Conservation (phyloP, 2,797 vertebrate species). For the Squalus acanthias region DNA sequence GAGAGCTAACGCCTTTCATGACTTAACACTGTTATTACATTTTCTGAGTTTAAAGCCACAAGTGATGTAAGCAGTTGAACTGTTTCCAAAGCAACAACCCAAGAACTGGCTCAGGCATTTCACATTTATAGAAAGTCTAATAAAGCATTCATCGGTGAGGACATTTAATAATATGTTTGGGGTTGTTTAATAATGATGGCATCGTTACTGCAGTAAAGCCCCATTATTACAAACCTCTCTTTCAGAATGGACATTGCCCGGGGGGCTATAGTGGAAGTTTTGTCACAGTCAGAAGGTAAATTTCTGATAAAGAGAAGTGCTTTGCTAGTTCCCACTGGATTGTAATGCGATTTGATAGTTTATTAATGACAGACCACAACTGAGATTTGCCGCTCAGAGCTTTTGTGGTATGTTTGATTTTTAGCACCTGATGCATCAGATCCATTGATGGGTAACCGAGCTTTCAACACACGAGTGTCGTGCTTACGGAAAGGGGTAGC, state of each 20-base stretch:
- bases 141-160: neutral
- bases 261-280: neutral
- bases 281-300: neutral
- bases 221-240: neutral
- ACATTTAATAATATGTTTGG: neutral
- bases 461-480: neutral
- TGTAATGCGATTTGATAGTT: too few relatives aligned
- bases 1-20: slow-evolving; percentile 19
- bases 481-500: neutral
- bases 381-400: neutral
- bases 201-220: neutral
- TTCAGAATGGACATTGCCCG: neutral
- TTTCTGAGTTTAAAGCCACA: neutral
- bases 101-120: too few relatives aligned
- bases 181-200: neutral
- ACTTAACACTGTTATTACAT: neutral
- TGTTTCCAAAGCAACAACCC: neutral
- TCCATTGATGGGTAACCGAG: neutral
- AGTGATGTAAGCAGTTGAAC: neutral
- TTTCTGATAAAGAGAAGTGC: neutral
- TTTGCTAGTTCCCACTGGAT: neutral
- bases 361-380: neutral
- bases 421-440: neutral
- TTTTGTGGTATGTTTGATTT: neutral
- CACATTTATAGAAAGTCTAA: neutral